phyloP scores from a whole-genome alignment of 2,888 invertebrate genomes.

The Drosophila paucipuncta region DNA sequence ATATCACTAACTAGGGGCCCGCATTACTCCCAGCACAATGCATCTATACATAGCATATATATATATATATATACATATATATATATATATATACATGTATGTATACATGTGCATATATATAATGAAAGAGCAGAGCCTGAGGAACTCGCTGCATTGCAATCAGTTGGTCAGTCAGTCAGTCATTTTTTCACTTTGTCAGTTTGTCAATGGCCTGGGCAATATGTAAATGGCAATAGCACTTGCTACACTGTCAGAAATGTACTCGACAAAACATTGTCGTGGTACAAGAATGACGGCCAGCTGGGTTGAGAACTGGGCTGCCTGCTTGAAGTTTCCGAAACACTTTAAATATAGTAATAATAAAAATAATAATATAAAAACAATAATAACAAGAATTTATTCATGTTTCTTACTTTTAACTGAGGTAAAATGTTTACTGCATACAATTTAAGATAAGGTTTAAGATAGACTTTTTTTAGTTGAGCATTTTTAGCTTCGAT shows the following conservation, averaged over 20 bases:
- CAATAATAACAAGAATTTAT: background rate
- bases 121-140: constrained; percentile 57
- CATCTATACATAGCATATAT: background rate
- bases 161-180: constrained; percentile 48
- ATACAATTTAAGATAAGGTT: background rate
- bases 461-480: background rate
- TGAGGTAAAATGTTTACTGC: too few relatives aligned
- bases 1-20: constrained; percentile 41
- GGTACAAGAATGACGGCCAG: too few relatives aligned
- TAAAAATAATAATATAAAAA: too few relatives aligned
- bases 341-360: too few relatives aligned
- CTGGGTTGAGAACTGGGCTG: too few relatives aligned
- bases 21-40: constrained; percentile 30
- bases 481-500: background rate
- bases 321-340: too few relatives aligned
- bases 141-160: constrained; percentile 47
- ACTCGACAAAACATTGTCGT: background rate
- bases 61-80: background rate
- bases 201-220: constrained; percentile 26
- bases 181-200: constrained; percentile 34
- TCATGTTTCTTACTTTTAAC: background rate
- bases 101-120: constrained; percentile 5
- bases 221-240: background rate
- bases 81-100: background rate
- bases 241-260: background rate